Conservation (phyloP, 2,113 vertebrate species). For the Puma concolor region DNA sequence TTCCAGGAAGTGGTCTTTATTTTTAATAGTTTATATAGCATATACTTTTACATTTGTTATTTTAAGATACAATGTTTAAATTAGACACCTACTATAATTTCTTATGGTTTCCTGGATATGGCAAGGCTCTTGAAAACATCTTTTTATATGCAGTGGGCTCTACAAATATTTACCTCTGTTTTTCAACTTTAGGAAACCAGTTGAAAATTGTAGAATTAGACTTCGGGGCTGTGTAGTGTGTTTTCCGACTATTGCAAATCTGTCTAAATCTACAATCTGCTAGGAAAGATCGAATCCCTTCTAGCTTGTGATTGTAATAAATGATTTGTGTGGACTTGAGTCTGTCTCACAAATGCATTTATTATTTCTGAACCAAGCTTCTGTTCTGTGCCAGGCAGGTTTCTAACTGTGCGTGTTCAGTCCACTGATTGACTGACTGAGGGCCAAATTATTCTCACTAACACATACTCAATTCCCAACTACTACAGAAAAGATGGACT, state of each 20-base stretch:
- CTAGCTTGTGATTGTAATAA: constrained; percentile 35
- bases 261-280: constrained; percentile 68
- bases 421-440: constrained; percentile 69
- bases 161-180: constrained; percentile 52
- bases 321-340: constrained; percentile 48
- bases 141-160: neutral
- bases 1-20: constrained; percentile 27
- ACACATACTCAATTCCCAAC: constrained; percentile 53
- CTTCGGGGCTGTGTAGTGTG: neutral
- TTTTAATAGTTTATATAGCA: constrained; percentile 24
- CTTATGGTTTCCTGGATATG: neutral
- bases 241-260: constrained; percentile 69
- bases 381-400: constrained; percentile 27
- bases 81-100: constrained; percentile 43
- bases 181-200: constrained; percentile 41
- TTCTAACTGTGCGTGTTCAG: constrained; percentile 66
- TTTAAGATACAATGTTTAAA: constrained; percentile 36
- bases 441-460: constrained; percentile 62
- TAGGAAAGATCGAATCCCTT: constrained; percentile 63
- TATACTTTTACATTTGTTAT: constrained; percentile 36
- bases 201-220: constrained; percentile 64
- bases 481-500: constrained; percentile 31
- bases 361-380: constrained; percentile 58
- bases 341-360: constrained; percentile 34
- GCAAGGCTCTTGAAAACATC: constrained; percentile 1